phyloP scores from a whole-genome alignment of 2,113 vertebrate genomes.

The Herpetotheres cachinnans region DNA sequence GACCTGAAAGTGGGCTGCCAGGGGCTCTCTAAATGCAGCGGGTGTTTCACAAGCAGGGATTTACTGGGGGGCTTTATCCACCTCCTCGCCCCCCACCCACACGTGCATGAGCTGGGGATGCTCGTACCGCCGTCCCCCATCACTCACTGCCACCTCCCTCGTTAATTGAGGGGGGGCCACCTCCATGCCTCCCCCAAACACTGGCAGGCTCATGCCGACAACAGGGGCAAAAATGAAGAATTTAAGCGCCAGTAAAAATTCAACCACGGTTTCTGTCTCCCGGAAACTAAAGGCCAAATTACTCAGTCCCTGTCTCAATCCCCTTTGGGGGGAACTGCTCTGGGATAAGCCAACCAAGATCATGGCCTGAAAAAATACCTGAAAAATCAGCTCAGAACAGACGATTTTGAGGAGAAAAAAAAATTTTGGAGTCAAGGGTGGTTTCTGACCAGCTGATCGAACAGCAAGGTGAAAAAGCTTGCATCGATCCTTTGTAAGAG shows the following conservation, averaged over 20 bases:
- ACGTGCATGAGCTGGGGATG: accelerated
- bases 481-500: slow-evolving; percentile 11
- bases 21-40: neutral
- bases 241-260: neutral
- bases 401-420: neutral
- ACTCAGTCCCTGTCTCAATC: neutral
- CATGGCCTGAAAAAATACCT: neutral
- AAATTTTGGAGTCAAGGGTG: neutral
- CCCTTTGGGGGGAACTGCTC: neutral
- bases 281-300: neutral
- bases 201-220: accelerated
- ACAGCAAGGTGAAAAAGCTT: slow-evolving; percentile 9
- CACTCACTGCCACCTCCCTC: neutral
- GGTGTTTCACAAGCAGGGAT: neutral
- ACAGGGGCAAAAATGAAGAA: neutral
- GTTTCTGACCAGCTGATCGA: neutral
- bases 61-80: neutral
- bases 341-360: neutral
- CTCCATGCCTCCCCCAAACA: neutral
- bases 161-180: neutral
- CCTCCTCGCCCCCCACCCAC: neutral
- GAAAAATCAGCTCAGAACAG: neutral
- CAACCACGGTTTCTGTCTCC: neutral
- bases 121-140: neutral
- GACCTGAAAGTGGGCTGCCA: neutral